Conservation (phyloP, 2,113 vertebrate genomes). For the Ancistrus triradiatus region DNA sequence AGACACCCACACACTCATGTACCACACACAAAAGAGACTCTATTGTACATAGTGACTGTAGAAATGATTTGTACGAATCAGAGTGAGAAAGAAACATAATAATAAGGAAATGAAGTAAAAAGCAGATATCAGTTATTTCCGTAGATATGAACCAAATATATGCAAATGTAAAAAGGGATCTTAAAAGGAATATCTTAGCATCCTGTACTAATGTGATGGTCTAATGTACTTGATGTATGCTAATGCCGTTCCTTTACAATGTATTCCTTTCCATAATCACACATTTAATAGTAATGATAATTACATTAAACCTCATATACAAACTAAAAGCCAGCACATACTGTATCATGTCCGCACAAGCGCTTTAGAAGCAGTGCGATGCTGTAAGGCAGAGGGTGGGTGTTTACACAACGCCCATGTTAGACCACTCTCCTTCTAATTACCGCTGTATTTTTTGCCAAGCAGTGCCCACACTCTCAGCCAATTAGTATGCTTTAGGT, state of each 20-base stretch:
- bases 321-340: conserved; percentile 12
- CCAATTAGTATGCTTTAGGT: conserved; percentile 96
- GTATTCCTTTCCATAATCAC: not conserved
- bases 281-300: conserved; percentile 17
- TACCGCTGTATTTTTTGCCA: conserved; percentile 82
- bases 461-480: conserved; percentile 83
- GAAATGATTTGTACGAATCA: too few relatives aligned
- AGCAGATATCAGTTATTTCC: not conserved
- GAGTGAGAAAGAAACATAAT: too few relatives aligned
- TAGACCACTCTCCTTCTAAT: conserved; percentile 91
- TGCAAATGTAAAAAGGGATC: not conserved
- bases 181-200: not conserved
- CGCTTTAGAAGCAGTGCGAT: conserved; percentile 24
- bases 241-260: not conserved
- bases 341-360: conserved; percentile 37
- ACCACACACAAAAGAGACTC: too few relatives aligned
- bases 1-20: too few relatives aligned
- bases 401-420: conserved; percentile 53
- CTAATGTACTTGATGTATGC: not conserved
- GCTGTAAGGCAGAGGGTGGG: conserved; percentile 17
- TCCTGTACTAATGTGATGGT: not conserved
- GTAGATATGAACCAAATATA: not conserved
- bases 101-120: not conserved
- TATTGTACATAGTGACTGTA: too few relatives aligned
- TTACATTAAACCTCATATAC: conserved; percentile 3